A percentile compares a stretch with the other conserved stretches of the same genome.
Conservation (phyloP, 1,140 invertebrate species). For the Musca domestica region DNA sequence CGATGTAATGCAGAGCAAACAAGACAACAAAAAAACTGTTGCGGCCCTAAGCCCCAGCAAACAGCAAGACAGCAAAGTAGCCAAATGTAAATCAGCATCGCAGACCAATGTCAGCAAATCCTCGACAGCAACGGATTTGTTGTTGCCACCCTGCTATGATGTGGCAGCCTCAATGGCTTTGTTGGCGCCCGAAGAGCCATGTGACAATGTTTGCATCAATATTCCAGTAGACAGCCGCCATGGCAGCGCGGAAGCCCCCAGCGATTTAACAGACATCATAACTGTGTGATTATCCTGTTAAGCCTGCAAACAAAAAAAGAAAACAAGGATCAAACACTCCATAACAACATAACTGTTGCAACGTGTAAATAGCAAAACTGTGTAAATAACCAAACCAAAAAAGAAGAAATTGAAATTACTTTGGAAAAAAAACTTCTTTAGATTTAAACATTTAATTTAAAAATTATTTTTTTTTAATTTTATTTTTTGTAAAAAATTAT, state of each 20-base stretch:
- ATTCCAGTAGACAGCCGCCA: not conserved
- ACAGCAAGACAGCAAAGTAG: too few relatives aligned
- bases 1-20: constrained; percentile 25
- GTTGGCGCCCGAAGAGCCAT: not conserved
- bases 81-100: constrained; percentile 18
- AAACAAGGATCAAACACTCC: not conserved
- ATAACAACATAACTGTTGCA: not conserved
- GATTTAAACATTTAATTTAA: constrained; percentile 8
- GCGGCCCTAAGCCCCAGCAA: not conserved
- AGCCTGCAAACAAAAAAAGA: not conserved
- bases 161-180: constrained; percentile 6
- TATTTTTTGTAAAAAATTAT: not conserved
- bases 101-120: constrained; percentile 22
- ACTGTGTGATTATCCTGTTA: constrained; percentile 16
- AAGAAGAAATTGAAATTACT: not conserved
- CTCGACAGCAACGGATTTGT: not conserved
- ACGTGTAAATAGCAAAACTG: not conserved
- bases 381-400: not conserved
- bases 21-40: constrained; percentile 13
- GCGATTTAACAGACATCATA: constrained; percentile 16
- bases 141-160: constrained; percentile 5
- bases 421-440: not conserved
- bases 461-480: not conserved
- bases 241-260: not conserved
- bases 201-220: constrained; percentile 8